Conservation (phyloP, 64 coral and sea anemone genomes). For the Catalaphyllia jardinei region DNA sequence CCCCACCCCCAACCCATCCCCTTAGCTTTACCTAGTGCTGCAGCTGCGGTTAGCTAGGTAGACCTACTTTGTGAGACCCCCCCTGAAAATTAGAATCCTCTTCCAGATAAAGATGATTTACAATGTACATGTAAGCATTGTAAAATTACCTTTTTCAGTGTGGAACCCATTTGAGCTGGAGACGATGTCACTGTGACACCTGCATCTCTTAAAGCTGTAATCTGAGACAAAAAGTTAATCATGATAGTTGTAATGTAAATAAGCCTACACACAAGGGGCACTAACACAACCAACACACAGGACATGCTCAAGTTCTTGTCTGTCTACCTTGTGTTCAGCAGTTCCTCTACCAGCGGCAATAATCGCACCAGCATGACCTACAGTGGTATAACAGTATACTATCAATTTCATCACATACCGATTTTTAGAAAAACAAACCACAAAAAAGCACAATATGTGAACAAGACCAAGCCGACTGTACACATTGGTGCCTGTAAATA, state of each 20-base stretch:
- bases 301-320: too few relatives aligned
- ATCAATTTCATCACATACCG: background rate
- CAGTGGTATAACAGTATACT: background rate
- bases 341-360: constrained; percentile 86
- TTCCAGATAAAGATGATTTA: too few relatives aligned
- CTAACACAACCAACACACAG: too few relatives aligned
- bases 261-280: too few relatives aligned
- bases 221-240: constrained; percentile 40
- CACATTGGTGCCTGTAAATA: background rate
- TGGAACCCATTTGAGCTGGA: constrained; percentile 90
- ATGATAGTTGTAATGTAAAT: background rate
- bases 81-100: too few relatives aligned
- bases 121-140: too few relatives aligned
- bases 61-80: too few relatives aligned
- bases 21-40: too few relatives aligned
- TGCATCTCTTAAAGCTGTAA: constrained; percentile 84
- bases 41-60: too few relatives aligned
- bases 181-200: constrained; percentile 80
- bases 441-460: too few relatives aligned
- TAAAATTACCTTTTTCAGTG: constrained; percentile 69
- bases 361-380: constrained; percentile 92
- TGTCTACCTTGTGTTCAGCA: constrained; percentile 87
- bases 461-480: background rate
- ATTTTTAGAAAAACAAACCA: too few relatives aligned
- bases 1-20: too few relatives aligned